Evolutionary conservation across 2,888 invertebrate species (phyloP), one percentile per base, ranked within the genome.

Genomic region (Matsumyia berberina): DNA sequence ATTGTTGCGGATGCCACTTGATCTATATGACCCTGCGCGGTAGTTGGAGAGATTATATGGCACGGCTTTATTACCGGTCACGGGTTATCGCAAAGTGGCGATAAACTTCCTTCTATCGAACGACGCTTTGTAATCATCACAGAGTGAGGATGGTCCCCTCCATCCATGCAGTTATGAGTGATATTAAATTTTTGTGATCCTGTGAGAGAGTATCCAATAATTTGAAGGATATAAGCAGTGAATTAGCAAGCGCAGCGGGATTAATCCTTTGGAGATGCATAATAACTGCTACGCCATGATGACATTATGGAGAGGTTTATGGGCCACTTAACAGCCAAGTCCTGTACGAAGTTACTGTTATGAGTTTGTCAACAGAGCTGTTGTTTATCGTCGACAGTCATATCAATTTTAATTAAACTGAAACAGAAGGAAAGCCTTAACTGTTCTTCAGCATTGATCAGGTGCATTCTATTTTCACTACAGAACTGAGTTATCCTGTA

Each of bases 1-100:
- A 81, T 72, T 83, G 82, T 73, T 67, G 78, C 72, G n/a, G 11
- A 31, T 51, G 19, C 58, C 46, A 78, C 67, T 78, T 83, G 82
- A 83, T 83, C 82, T 70, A 83, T 83, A 78, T 83, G 82, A 83
- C 78, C 82, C 49, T 46, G 17, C 11, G 17, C 11, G n/a, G 7
- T 60, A 31, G 66, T 33, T 53, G 19, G 17, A 19, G 46, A 19
- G 46, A 49, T 42, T 39, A 35, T 70, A 55, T 44, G 2, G 44
- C 53, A 29, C 35, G 73, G 55, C 29, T 70, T 64, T 64, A 58
- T 66, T 46, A 15, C 77, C 44, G 72, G 66, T 58, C 76, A 70
- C 64, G 57, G 77, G 81, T 77, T 76, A 70, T 57, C 49, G 37
- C 31, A 29, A 31, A 55, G 53, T 29, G 46, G 66, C 9, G 46